Evolutionary conservation across 2,797 vertebrate species (phyloP).

Genomic region (Myripristis jacobus): DNA sequence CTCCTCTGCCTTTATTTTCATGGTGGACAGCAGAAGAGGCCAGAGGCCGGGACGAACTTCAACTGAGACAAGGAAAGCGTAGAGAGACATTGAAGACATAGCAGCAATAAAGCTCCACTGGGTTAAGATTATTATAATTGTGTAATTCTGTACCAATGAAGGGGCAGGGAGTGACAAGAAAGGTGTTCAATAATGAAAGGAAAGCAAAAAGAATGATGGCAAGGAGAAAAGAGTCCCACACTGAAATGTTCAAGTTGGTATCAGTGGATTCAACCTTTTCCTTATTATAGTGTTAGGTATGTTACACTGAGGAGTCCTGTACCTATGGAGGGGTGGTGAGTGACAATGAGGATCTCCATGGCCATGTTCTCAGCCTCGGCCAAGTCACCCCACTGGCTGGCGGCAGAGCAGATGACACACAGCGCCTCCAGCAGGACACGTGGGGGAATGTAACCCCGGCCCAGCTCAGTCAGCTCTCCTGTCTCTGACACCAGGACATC

Average conservation of each 20-base stretch:
- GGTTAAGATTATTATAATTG: neutral
- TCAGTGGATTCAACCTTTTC: neutral
- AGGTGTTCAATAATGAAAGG: too few species aligned
- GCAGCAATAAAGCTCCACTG: neutral
- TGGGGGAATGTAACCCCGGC: conserved; percentile 87
- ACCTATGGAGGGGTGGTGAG: conserved; percentile 96
- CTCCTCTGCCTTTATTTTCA: conserved; percentile 90
- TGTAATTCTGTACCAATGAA: neutral
- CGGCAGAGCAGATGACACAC: conserved; percentile 86
- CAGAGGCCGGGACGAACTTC: conserved; percentile 87
- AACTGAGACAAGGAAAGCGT: conserved; percentile 73
- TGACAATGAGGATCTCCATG: conserved; percentile 88
- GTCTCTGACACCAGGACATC: conserved; percentile 88
- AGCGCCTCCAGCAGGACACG: conserved; percentile 90
- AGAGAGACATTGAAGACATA: neutral
- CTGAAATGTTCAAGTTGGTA: too few species aligned
- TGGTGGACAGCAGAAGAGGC: conserved; percentile 88
- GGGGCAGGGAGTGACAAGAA: too few species aligned
- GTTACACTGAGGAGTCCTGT: neutral
- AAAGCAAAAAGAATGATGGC: neutral
- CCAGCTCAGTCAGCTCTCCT: conserved; percentile 89
- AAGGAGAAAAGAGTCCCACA: neutral
- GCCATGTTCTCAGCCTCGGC: conserved; percentile 88
- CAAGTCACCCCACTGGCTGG: conserved; percentile 85
- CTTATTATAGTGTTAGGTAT: neutral